These are phyloP conservation scores for Neopipo cinnamomea DNA, from an alignment of 2,113 vertebrate species.

Conservation along the genomic window DNA sequence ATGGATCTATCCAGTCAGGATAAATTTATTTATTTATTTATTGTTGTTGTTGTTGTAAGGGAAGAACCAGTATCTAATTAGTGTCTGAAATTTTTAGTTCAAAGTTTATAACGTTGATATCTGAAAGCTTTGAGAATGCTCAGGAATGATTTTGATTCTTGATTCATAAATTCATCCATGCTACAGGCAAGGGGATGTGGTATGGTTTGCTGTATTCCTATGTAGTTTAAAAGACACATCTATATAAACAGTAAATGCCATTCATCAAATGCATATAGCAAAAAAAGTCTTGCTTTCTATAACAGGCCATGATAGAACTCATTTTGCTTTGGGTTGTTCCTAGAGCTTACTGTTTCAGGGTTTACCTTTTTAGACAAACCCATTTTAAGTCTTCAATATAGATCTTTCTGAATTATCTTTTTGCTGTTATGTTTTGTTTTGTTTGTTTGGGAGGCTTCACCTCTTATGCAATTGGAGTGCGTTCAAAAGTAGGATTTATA, in stretches of 20 bases:
- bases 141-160: not conserved
- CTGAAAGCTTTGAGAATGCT: not conserved
- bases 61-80: not conserved
- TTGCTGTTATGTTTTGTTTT: not conserved
- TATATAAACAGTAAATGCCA: not conserved
- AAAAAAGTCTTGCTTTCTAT: not conserved
- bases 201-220: not conserved
- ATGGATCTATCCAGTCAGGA: not conserved
- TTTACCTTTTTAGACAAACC: not conserved
- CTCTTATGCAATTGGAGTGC: not conserved
- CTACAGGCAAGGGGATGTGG: not conserved
- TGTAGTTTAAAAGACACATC: not conserved
- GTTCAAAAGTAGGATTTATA: slow-evolving; percentile 15
- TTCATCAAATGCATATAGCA: not conserved
- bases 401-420: not conserved
- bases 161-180: not conserved
- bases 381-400: not conserved
- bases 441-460: not conserved
- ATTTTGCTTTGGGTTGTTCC: not conserved
- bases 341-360: not conserved
- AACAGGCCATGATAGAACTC: not conserved
- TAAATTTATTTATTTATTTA: not conserved
- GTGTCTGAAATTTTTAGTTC: not conserved
- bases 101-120: not conserved
- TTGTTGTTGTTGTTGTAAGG: not conserved